phyloP scores from a whole-genome alignment of 2,888 invertebrate genomes.

The Drosophila pegasa region DNA sequence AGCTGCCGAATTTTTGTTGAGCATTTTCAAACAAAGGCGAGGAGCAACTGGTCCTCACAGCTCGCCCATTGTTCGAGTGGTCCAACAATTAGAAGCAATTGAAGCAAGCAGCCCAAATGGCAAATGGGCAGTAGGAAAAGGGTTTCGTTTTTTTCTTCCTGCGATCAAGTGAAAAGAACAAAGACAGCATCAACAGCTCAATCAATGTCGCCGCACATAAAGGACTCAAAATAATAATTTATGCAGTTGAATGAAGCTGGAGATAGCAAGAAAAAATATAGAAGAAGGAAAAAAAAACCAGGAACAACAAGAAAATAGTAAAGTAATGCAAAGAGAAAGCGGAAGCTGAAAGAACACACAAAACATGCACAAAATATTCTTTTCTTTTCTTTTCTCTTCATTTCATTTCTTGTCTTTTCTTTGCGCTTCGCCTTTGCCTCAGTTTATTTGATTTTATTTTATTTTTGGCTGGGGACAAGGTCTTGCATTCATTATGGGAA shows the following conservation, averaged over 20 bases:
- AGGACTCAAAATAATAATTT: conserved; percentile 66
- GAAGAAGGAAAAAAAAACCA: neutral
- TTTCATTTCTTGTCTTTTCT: neutral
- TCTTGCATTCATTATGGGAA: conserved; percentile 40
- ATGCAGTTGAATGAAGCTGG: conserved; percentile 63
- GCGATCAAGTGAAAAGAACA: neutral
- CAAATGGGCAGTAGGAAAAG: conserved; percentile 33
- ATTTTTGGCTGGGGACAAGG: conserved; percentile 8
- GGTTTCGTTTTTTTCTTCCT: conserved; percentile 1
- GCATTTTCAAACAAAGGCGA: conserved; percentile 4
- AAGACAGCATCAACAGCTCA: conserved; percentile 64
- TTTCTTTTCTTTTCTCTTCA: conserved; percentile 2
- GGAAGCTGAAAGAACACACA: conserved; percentile 20
- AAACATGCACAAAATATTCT: conserved; percentile 24
- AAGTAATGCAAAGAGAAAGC: conserved; percentile 6
- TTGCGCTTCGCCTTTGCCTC: neutral
- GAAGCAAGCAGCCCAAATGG: conserved; percentile 34
- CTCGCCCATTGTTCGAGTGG: conserved; percentile 42
- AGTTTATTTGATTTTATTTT: conserved; percentile 13
- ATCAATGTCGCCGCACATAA: conserved; percentile 70
- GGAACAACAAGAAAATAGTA: conserved; percentile 2
- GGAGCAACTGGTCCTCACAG: conserved; percentile 19
- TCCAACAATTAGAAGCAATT: conserved; percentile 66
- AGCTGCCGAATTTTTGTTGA: conserved; percentile 10
- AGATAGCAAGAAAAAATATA: conserved; percentile 30